Base-by-base conservation (phyloP, 2,113 vertebrate genomes). In the Rhipidura dahli region DNA sequence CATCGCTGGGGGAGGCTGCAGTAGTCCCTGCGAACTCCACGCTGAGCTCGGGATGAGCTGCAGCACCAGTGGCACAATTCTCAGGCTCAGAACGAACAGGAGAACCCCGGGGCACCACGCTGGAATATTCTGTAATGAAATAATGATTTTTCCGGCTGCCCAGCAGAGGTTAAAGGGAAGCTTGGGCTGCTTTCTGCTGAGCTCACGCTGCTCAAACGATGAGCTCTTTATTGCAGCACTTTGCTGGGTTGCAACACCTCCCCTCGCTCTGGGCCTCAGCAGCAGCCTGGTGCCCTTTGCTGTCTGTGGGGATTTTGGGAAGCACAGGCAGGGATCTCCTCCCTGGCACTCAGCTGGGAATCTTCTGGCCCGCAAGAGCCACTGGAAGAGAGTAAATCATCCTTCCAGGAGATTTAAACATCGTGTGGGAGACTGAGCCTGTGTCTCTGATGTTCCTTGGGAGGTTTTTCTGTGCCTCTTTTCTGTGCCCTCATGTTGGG, bases 231-330 rank as follows among this genome's bases (percentile, higher is more conserved):
- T 75, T 93, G 90, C 95, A 69, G 75, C 87, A 27, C 59, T 68
- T 69, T 65, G 78, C 24, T 23, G 75, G 50, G 47, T 96, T 96
- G 80, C 96, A 66, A 91, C 93, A 96, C 12, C n/a, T 60, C 9
- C 35, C 0, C 33, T 30, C 4, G 9, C 50, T 84, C 56, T 1
- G 0, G 3, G 28, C 19, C 42, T 31, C 9, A 56, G 51, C 3
- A 31, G 49, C n/a, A 57, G 42, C 2, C 5, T 0, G 33, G 5
- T 35, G 70, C 7, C 49, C 59, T 35, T 44, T 68, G 75, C 57
- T 59, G 83, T 28, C n/a, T 51, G 6, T 23, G 6, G 37, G 76
- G 10, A 30, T 64, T 91, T 47, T 72, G 86, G 80, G 40, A 50
- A 44, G 27, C 13, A 17, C 2, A 33, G 44, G 77, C 64, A 26